Evolutionary conservation across 2,888 invertebrate species (phyloP).

Genomic region (Chalcis sispes): DNA sequence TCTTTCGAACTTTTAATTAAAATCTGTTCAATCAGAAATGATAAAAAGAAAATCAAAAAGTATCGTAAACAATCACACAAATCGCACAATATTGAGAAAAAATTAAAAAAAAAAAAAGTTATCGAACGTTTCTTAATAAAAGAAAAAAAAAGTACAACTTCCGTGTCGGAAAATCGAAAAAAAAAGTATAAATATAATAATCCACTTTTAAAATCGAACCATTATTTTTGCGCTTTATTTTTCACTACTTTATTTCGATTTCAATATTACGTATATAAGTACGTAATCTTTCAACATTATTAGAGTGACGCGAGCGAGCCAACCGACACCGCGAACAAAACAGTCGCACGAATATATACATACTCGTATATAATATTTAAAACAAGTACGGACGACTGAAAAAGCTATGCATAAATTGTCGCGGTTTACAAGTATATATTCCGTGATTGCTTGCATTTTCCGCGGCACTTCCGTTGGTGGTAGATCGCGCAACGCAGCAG

Average conservation of each 20-base stretch:
- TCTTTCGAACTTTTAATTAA: no score
- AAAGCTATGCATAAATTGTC: constrained; percentile 62
- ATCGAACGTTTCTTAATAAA: no score
- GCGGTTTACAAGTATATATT: constrained; percentile 54
- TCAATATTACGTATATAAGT: constrained; percentile 3
- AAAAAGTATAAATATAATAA: no score
- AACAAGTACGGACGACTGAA: constrained; percentile 47
- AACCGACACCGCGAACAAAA: constrained; percentile 16
- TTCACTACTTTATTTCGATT: constrained; percentile 41
- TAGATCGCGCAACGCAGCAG: no score
- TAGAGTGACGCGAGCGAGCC: constrained; percentile 61
- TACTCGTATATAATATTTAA: constrained; percentile 47
- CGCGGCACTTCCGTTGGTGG: constrained; percentile 15
- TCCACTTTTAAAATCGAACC: constrained; percentile 20
- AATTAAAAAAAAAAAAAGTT: no score
- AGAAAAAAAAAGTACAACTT: no score
- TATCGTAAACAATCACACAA: no score
- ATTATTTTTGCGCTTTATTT: constrained; percentile 33
- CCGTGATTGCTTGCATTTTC: constrained; percentile 59
- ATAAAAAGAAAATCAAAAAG: no score
- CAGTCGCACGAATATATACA: constrained; percentile 3
- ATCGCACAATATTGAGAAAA: no score
- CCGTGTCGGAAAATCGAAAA: no score
- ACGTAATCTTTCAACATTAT: constrained; percentile 70
- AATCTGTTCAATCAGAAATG: no score